Evolutionary conservation across 1,140 invertebrate genomes (phyloP).

Genomic region (Temnothorax nylanderi): DNA sequence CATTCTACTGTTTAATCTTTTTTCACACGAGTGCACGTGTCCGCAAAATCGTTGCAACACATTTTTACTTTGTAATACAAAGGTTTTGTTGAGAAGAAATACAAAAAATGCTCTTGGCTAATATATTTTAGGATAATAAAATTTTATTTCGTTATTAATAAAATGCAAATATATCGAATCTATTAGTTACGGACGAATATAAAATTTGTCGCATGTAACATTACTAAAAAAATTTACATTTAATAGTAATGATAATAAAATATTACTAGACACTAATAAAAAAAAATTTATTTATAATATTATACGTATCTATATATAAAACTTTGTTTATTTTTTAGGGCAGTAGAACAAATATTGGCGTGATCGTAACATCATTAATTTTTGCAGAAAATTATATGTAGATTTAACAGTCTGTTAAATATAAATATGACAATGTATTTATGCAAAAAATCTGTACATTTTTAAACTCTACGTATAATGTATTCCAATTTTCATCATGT

Average conservation of each 20-base stretch:
- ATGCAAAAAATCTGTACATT: neutral
- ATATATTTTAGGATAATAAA: conserved; percentile 40
- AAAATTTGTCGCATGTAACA: conserved; percentile 41
- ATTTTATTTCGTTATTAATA: conserved; percentile 47
- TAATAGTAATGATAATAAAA: conserved; percentile 6
- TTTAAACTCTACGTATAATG: neutral
- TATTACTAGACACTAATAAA: neutral
- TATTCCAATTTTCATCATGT: neutral
- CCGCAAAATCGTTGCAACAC: neutral
- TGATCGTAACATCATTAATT: conserved; percentile 20
- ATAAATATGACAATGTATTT: conserved; percentile 35
- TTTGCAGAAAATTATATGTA: conserved; percentile 25
- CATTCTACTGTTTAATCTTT: neutral
- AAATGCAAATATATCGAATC: conserved; percentile 46
- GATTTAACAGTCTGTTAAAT: conserved; percentile 17
- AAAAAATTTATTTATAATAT: conserved; percentile 13
- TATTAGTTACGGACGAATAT: conserved; percentile 35
- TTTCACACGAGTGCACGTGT: neutral
- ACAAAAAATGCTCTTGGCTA: neutral
- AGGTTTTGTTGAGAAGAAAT: neutral
- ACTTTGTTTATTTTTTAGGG: conserved; percentile 21
- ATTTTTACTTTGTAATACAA: neutral
- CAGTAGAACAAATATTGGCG: conserved; percentile 48
- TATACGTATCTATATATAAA: neutral
- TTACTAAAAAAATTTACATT: conserved; percentile 8